Conservation (phyloP, 2,888 invertebrate species). For the Melinopterus prodromus region DNA sequence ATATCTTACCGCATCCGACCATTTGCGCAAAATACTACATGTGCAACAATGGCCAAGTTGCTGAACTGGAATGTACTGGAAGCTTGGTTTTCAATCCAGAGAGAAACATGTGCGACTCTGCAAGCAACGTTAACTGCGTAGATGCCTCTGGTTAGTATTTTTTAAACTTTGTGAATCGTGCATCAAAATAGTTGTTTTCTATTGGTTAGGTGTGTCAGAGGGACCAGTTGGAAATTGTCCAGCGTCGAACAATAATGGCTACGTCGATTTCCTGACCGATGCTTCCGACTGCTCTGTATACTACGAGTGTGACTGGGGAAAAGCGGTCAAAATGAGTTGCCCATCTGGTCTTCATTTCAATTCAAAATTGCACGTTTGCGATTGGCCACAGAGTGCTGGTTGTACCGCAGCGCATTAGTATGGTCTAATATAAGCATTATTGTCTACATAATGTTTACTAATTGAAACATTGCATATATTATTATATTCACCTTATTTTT, state of each 20-base stretch:
- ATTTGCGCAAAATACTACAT: background rate
- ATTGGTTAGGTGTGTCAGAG: background rate
- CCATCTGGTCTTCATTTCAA: slow-evolving; percentile 10
- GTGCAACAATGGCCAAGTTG: background rate
- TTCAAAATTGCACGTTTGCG: background rate
- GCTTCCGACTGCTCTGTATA: background rate
- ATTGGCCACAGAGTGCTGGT: background rate
- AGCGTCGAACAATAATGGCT: background rate
- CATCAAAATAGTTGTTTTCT: no score
- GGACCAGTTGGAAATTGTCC: background rate
- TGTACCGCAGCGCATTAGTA: background rate
- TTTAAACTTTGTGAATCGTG: no score
- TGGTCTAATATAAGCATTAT: no score
- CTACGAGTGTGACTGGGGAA: slow-evolving; percentile 13
- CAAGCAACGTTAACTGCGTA: background rate
- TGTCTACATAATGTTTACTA: no score
- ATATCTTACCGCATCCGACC: background rate
- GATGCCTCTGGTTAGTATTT: no score
- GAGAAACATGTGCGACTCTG: background rate
- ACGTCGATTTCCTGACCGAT: background rate
- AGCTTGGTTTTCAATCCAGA: background rate
- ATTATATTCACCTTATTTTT: no score
- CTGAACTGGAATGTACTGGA: background rate
- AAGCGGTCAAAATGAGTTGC: slow-evolving; percentile 11
- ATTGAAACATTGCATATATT: no score